Base-by-base conservation (phyloP, 1,140 invertebrate genomes). In the Lucilia cuprina region DNA sequence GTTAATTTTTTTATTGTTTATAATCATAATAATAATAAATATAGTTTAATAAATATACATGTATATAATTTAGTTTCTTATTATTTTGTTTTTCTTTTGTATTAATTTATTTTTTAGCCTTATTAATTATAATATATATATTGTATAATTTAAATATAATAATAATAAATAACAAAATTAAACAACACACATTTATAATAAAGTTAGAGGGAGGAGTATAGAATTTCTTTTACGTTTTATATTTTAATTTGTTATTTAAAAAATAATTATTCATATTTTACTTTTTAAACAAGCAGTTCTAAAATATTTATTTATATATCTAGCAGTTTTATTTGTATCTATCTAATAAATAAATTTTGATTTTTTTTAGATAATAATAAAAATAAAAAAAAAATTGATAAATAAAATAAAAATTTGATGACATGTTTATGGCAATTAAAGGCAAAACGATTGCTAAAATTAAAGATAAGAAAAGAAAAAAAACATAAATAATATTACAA, bases 131-230 rank as follows among this genome's bases (percentile, higher is more conserved):
- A 60, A 60, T 60, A 60, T 60, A 70, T 80, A 80, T 78, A 78
- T 78, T 78, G 77, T 80, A 80, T 80, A 80, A 50, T 80, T 80
- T 80, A 80, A 80, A 80, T 49, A 80, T 80, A 80, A 80, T 49
- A 80, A 80, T 49, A 80, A 80, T 80, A 80, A 80, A 80, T 80
- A 80, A 80, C 77, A 80, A 80, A 80, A 80, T 70, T 80, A 80
- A 80, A 80, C 77, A 80, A 80, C 77, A 80, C 77, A 80, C 77
- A 80, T 80, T 80, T 80, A 80, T 80, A 80, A 80, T 80, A 50
- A 80, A 80, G 41, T 7, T 47, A 80, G 19, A 49, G 25, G 25
- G n/a, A 80, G 77, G 77, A 80, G n/a, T 49, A 80, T 50, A 80
- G 77, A 80, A 80, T 80, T 80, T 35, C 34, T 80, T 80, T 80